Evolutionary conservation across 1,140 invertebrate species (phyloP), one percentile per base, ranked within the genome.

Genomic region (Bactericera cockerelli): DNA sequence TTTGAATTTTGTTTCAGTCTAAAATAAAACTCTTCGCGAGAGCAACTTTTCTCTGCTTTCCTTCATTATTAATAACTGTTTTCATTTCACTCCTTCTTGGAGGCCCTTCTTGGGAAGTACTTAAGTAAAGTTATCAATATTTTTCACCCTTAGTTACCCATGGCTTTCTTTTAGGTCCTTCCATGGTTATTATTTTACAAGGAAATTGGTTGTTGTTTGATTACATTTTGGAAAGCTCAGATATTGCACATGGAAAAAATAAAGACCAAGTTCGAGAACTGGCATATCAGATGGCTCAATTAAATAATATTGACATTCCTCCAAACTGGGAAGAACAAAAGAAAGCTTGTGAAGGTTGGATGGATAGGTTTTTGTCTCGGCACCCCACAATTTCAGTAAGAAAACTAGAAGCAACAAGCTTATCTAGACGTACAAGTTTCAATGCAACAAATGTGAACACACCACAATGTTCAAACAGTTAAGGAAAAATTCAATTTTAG

Each of bases 291-390:
- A 63, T 70, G 22, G 63, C 68, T 8, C 54, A 61, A 19, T 67
- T 66, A 57, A 68, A 70, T 60, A 60, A 67, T 6, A 64, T 70
- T 61, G 59, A 59, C 26, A 53, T 61, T 59, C 72, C 71, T 62
- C 4, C 11, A 6, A 66, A 64, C 57, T 74, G 70, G 69, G 33
- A 31, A 55, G 62, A 65, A 55, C 67, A 66, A 38, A 55, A 66
- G 60, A 61, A 56, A 61, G 74, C 72, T 62, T 72, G 70, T 13
- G 64, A 65, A 61, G 72, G 74, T 65, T 76, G 75, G 74, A 71
- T 76, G 64, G 54, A 60, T 3, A 59, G 56, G 8, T 76, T 76
- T 65, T 66, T 76, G 64, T 70, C 69, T 63, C 62, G 73, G 63
- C 69, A 77, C 59, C 67, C 67, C 10, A 61, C 63, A 55, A 59